These are phyloP conservation scores for Steatocranus sp. DNA, from an alignment of 2,797 vertebrate species.

Conservation along the genomic window DNA sequence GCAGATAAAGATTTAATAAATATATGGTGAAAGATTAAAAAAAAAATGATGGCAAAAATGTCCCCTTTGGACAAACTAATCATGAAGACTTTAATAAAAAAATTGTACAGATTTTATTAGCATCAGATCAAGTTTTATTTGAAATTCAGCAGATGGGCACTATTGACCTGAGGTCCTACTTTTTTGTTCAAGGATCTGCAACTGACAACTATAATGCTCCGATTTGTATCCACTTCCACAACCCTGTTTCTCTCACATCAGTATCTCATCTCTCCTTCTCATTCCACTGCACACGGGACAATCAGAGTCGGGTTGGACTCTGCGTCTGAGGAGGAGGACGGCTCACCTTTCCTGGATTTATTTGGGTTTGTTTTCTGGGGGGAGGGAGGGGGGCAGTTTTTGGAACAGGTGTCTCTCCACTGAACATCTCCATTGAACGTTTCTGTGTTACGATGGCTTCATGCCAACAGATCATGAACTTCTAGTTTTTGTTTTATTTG, in stretches of 20 bases:
- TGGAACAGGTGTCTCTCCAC: background rate
- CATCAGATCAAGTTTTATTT: slow-evolving; percentile 77
- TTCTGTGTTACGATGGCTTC: slow-evolving; percentile 31
- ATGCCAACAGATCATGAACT: slow-evolving; percentile 76
- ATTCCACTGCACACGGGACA: slow-evolving; percentile 79
- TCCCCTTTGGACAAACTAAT: slow-evolving; percentile 78
- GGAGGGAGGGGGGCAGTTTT: background rate
- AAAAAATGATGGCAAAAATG: slow-evolving; percentile 33
- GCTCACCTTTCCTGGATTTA: slow-evolving; percentile 45
- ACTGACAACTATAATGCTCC: slow-evolving; percentile 78
- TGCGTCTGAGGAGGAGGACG: slow-evolving; percentile 54
- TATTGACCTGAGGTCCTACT: slow-evolving; percentile 85
- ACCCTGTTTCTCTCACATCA: slow-evolving; percentile 19
- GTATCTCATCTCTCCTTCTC: slow-evolving; percentile 65
- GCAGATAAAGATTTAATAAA: slow-evolving; percentile 72
- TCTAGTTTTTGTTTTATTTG: slow-evolving; percentile 26
- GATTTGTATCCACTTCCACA: slow-evolving; percentile 53
- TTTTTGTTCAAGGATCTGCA: slow-evolving; percentile 75
- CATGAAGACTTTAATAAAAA: slow-evolving; percentile 69
- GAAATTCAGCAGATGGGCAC: slow-evolving; percentile 81
- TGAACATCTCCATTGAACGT: background rate
- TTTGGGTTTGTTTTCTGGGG: background rate
- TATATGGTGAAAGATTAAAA: slow-evolving; percentile 55
- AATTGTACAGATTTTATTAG: slow-evolving; percentile 80
- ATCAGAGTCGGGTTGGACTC: slow-evolving; percentile 46